Evolutionary conservation across 2,888 invertebrate genomes (phyloP), one percentile per base, ranked within the genome.

Genomic region (Geotrupes spiniger): DNA sequence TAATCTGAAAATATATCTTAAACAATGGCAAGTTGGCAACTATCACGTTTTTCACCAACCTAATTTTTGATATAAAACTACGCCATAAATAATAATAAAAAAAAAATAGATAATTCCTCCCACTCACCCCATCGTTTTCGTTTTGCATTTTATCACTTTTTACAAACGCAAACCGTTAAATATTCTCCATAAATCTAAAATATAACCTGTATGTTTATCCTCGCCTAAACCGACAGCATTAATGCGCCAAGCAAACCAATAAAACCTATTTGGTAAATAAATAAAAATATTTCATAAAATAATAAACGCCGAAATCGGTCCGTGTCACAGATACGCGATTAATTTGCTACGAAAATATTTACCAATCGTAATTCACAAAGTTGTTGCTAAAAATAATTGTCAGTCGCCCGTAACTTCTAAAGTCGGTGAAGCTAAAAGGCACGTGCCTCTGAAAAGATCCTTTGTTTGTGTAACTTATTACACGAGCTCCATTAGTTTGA

Each of bases 381-480:
- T 36, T 21, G 17, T n/a, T 10, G 42, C 51, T 43, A 51, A 51
- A 51, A 47, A 51, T 50, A 50, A 50, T 46, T 40, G 31, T 36
- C 46, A 29, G 33, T 39, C 39, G 31, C 29, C 27, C 40, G 25
- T 33, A 16, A 40, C 38, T 41, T 40, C 16, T 33, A n/a, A n/a
- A 16, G 46, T 40, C 33, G 46, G 39, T 40, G 38, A 16, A 11
- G 38, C 28, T 33, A 33, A 28, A 43, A 14, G 40, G 33, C 45
- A 52, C 38, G 37, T 31, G 45, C 39, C 45, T 16, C 14, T 37
- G 27, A 52, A 51, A 51, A 44, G 36, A 36, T n/a, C 41, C 48
- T 48, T 52, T 52, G 52, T 52, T 41, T 29, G 28, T 36, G 15
- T 51, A 40, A 51, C 36, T 52, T 49, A 52, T 44, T 48, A 44